These are phyloP conservation scores for Lysandra bellargus DNA, from an alignment of 2,888 invertebrate genomes.

Conservation along the genomic window DNA sequence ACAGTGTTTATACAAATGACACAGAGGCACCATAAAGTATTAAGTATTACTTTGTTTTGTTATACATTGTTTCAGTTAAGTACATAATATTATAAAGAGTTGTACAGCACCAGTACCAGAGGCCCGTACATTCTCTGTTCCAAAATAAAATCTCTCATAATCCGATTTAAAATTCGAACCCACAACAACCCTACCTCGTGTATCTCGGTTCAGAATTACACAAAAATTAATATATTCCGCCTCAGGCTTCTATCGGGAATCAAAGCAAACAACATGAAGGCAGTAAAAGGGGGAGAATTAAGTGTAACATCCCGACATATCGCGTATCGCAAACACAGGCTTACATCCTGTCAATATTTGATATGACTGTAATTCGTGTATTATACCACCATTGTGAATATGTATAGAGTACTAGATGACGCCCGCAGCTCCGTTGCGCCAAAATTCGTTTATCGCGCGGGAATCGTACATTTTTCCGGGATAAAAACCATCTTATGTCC, in stretches of 20 bases:
- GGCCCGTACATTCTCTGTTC: too few species aligned
- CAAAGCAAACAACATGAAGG: constrained; percentile 64
- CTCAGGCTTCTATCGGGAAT: constrained; percentile 52
- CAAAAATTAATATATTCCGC: constrained; percentile 37
- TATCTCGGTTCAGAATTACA: constrained; percentile 4
- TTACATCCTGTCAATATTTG: constrained; percentile 45
- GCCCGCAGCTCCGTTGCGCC: too few species aligned
- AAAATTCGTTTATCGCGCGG: too few species aligned
- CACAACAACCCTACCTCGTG: not conserved
- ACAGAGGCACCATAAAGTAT: too few species aligned
- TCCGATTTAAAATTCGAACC: not conserved
- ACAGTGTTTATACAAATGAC: too few species aligned
- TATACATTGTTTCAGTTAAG: too few species aligned
- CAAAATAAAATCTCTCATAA: not conserved
- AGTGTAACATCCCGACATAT: constrained; percentile 78
- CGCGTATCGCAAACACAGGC: constrained; percentile 62
- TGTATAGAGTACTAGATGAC: not conserved
- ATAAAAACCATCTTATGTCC: too few species aligned
- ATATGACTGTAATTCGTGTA: not conserved
- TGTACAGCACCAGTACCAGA: too few species aligned
- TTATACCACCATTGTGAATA: constrained; percentile 1
- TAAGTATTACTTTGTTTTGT: too few species aligned
- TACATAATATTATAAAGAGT: too few species aligned
- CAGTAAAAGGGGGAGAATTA: constrained; percentile 72
- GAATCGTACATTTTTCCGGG: too few species aligned